These are phyloP conservation scores for Danio tinwini DNA, from an alignment of 2,797 vertebrate genomes.

Conservation along the genomic window DNA sequence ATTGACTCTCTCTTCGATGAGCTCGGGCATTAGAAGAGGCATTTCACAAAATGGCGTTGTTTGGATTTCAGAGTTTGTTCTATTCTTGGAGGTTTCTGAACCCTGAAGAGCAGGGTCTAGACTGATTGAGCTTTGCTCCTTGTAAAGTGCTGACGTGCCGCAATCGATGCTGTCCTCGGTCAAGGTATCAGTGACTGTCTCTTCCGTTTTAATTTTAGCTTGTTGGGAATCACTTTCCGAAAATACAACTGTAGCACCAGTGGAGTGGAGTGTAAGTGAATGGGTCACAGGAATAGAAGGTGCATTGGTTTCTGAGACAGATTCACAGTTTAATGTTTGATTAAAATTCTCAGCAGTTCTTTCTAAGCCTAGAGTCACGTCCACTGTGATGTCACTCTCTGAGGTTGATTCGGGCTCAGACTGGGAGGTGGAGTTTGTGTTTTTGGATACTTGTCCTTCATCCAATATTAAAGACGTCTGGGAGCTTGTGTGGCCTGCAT, in stretches of 20 bases:
- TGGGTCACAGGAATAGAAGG: conserved; percentile 17
- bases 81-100: conserved; percentile 59
- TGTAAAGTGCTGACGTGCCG: conserved; percentile 38
- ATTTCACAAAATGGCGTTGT: conserved; percentile 68
- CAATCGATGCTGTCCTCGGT: not conserved
- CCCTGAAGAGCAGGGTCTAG: not conserved
- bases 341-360: conserved; percentile 42
- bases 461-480: conserved; percentile 29
- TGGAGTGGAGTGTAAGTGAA: conserved; percentile 42
- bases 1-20: conserved; percentile 61
- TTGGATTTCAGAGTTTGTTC: conserved; percentile 45
- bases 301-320: conserved; percentile 2
- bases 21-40: conserved; percentile 80
- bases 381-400: conserved; percentile 7
- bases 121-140: conserved; percentile 24
- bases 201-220: conserved; percentile 14
- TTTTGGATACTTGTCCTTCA: conserved; percentile 54
- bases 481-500: conserved; percentile 39
- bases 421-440: conserved; percentile 45
- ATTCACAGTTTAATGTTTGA: conserved; percentile 23
- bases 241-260: not conserved
- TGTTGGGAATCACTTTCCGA: conserved; percentile 12
- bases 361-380: conserved; percentile 9
- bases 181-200: not conserved
- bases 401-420: conserved; percentile 48